These are phyloP conservation scores for Catajapyx aquilonaris DNA, from an alignment of 1,140 invertebrate genomes.

Conservation along the genomic window DNA sequence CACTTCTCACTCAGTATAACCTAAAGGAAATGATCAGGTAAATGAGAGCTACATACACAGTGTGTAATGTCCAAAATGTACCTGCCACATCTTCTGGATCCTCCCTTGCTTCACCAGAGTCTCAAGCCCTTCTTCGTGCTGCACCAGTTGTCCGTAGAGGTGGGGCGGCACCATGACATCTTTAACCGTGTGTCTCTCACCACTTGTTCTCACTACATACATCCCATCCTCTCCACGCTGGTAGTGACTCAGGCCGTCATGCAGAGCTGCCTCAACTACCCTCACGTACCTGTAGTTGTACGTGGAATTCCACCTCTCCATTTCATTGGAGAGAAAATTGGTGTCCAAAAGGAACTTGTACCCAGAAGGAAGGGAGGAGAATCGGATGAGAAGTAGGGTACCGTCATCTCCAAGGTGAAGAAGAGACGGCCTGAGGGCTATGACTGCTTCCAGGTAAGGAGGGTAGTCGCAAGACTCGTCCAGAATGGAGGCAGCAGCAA, in stretches of 20 bases:
- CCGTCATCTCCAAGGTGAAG: slow-evolving; percentile 62
- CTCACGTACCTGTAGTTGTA: slow-evolving; percentile 69
- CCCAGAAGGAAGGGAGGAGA: slow-evolving; percentile 50
- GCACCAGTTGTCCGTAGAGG: slow-evolving; percentile 67
- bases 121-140: slow-evolving; percentile 49
- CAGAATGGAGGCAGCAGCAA: slow-evolving; percentile 58
- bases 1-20: slow-evolving; percentile 23
- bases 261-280: slow-evolving; percentile 65
- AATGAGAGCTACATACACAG: neutral
- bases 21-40: slow-evolving; percentile 13
- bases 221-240: slow-evolving; percentile 53
- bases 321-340: slow-evolving; percentile 44
- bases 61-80: slow-evolving; percentile 9
- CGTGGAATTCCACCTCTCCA: slow-evolving; percentile 50
- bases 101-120: slow-evolving; percentile 28
- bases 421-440: slow-evolving; percentile 47
- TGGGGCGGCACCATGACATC: slow-evolving; percentile 60
- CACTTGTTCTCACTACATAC: slow-evolving; percentile 14
- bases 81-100: slow-evolving; percentile 11
- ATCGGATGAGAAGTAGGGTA: slow-evolving; percentile 54
- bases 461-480: slow-evolving; percentile 77
- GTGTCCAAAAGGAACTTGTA: slow-evolving; percentile 42
- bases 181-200: slow-evolving; percentile 19
- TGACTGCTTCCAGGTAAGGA: slow-evolving; percentile 54
- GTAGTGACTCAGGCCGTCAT: slow-evolving; percentile 66